A percentile compares a stretch with the other conserved stretches of the same genome.
phyloP scores from a whole-genome alignment of 2,797 vertebrate species.

The Myioborus melanocephalus region DNA sequence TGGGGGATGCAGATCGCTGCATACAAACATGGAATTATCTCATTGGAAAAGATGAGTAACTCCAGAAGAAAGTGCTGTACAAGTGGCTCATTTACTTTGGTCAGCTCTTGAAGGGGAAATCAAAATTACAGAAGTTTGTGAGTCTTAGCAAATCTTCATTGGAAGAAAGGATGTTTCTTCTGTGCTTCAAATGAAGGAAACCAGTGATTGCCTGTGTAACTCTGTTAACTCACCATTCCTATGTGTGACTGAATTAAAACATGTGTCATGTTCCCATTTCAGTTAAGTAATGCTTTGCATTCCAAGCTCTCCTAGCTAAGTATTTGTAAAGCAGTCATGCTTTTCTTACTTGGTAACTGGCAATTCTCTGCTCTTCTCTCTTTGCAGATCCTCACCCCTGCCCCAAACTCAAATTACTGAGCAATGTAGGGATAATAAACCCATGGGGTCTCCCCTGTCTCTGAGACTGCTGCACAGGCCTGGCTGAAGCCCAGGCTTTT shows the following conservation, averaged over 20 bases:
- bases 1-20: background rate
- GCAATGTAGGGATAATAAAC: background rate
- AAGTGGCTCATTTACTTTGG: background rate
- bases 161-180: background rate
- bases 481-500: background rate
- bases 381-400: background rate
- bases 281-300: background rate
- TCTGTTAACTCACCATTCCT: background rate
- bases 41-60: slow-evolving; percentile 15
- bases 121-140: background rate
- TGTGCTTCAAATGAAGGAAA: background rate
- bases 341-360: background rate
- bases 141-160: background rate
- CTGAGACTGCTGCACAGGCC: background rate
- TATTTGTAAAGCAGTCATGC: background rate
- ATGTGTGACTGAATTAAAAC: background rate
- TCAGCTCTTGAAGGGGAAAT: background rate
- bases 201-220: background rate
- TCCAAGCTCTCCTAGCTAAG: background rate
- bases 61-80: background rate
- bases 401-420: background rate
- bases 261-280: rapidly evolving
- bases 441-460: background rate
- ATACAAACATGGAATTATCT: background rate
- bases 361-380: background rate